A percentile compares a stretch with the other conserved stretches of the same genome.
These are phyloP conservation scores for Poeciliopsis turneri DNA, from an alignment of 2,797 vertebrate genomes.

Conservation along the genomic window DNA sequence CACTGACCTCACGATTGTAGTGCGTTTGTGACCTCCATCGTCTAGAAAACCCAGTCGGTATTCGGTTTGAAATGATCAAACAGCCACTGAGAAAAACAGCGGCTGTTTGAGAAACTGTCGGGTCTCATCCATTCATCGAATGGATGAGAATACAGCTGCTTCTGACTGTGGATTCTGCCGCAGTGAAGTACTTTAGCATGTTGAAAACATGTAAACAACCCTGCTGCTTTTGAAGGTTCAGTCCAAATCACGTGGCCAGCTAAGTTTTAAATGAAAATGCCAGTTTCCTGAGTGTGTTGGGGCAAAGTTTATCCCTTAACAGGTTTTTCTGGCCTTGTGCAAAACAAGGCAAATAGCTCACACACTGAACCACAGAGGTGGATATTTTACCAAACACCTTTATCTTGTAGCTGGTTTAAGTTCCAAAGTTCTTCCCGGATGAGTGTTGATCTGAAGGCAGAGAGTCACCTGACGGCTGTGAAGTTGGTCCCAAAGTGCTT, in stretches of 20 bases:
- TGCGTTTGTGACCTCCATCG: conserved; percentile 13
- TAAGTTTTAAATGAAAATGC: conserved; percentile 38
- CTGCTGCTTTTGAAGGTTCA: neutral
- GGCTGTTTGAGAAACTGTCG: no score
- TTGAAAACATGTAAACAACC: neutral
- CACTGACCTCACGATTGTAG: neutral
- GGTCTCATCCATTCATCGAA: neutral
- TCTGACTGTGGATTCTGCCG: conserved; percentile 2
- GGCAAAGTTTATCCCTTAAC: conserved; percentile 38
- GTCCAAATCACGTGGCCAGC: conserved; percentile 10
- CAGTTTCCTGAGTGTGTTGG: neutral
- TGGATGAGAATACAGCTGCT: no score
- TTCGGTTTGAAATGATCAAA: conserved; percentile 8
- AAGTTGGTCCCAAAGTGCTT: conserved; percentile 22
- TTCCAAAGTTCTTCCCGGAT: conserved; percentile 63
- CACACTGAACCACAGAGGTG: conserved; percentile 17
- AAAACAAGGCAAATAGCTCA: conserved; percentile 16
- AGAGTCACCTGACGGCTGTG: neutral
- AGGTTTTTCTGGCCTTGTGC: conserved; percentile 27
- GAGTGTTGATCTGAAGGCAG: conserved; percentile 6
- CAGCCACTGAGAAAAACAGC: conserved; percentile 5
- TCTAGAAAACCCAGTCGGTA: neutral
- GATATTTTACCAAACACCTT: conserved; percentile 31
- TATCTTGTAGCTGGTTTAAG: conserved; percentile 53
- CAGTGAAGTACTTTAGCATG: neutral